Evolutionary conservation across 2,113 vertebrate species (phyloP).

Genomic region (Pogonocichla stellata): DNA sequence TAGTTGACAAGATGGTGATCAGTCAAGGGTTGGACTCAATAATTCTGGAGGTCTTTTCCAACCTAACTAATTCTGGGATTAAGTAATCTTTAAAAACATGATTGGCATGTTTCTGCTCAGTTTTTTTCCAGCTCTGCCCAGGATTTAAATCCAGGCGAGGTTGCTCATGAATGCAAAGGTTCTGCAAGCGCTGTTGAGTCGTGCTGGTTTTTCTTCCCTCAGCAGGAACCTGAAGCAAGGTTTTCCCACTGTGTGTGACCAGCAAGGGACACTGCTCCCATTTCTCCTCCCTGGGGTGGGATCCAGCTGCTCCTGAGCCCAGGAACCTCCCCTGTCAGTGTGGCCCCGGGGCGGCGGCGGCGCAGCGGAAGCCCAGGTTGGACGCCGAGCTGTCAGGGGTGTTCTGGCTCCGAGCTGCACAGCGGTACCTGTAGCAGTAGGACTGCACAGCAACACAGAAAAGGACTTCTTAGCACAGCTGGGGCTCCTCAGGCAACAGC

Average conservation of each 20-base stretch:
- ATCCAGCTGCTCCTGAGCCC: fast-evolving
- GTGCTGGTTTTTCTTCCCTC: background rate
- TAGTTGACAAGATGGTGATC: background rate
- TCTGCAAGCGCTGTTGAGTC: fast-evolving
- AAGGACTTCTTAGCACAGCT: background rate
- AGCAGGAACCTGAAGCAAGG: background rate
- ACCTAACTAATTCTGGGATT: background rate
- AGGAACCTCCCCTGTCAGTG: fast-evolving
- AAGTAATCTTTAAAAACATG: background rate
- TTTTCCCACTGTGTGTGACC: background rate
- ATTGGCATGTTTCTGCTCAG: background rate
- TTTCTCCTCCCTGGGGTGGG: background rate
- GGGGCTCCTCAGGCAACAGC: background rate
- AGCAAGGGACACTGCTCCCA: fast-evolving
- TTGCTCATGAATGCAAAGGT: fast-evolving
- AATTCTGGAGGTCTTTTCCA: background rate
- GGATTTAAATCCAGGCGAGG: background rate
- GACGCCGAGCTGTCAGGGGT: slow-evolving; percentile 93
- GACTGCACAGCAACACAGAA: slow-evolving; percentile 73
- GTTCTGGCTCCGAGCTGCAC: slow-evolving; percentile 95
- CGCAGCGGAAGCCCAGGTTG: slow-evolving; percentile 96
- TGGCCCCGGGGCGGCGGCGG: slow-evolving; percentile 39
- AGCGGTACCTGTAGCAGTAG: slow-evolving; percentile 96
- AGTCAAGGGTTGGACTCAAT: background rate
- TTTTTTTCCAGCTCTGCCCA: background rate